These are phyloP conservation scores for Bactericera cockerelli DNA, from an alignment of 1,140 invertebrate species.

Conservation along the genomic window DNA sequence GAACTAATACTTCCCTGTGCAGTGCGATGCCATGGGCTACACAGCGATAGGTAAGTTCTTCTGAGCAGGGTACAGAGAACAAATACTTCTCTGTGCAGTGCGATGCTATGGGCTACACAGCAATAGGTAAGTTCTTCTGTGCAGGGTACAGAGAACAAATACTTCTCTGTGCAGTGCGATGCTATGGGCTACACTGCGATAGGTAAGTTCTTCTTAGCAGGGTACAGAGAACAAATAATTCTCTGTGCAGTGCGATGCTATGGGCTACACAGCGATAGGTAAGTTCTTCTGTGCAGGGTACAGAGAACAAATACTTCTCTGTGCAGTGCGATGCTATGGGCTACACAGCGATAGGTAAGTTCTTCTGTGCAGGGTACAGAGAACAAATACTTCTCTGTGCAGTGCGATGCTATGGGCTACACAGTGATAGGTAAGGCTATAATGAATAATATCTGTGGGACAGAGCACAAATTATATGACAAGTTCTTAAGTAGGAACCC, in stretches of 20 bases:
- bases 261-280: conserved; percentile 2
- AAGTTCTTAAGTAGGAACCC: no score
- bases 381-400: no score
- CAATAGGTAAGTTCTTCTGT: neutral
- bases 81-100: conserved; percentile 3
- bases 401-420: neutral
- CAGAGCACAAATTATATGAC: no score
- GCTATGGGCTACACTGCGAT: neutral
- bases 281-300: neutral
- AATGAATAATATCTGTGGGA: no score
- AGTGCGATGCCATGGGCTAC: conserved; percentile 3
- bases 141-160: no score
- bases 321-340: no score
- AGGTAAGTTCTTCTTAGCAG: neutral
- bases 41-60: no score
- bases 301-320: neutral
- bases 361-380: no score
- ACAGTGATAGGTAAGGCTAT: no score
- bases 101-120: neutral
- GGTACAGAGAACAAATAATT: neutral
- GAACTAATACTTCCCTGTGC: neutral
- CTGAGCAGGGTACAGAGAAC: neutral
- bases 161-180: no score
- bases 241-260: conserved; percentile 1
- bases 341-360: no score